phyloP scores from a whole-genome alignment of 2,113 vertebrate genomes.

The Amphiprion percula region DNA sequence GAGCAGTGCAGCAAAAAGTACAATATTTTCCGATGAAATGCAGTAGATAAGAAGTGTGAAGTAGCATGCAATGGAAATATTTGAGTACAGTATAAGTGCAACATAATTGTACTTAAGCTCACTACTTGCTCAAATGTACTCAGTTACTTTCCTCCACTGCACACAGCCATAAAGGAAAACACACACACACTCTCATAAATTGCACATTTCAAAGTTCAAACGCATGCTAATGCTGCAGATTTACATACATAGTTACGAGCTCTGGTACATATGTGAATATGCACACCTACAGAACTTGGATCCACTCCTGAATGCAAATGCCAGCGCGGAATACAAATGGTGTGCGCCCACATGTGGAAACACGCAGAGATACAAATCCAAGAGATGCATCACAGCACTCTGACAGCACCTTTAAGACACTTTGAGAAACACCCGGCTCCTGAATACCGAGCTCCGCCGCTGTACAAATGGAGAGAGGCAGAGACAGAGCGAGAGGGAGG shows the following conservation, averaged over 20 bases:
- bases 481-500: constrained; percentile 72
- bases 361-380: constrained; percentile 64
- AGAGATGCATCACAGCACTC: constrained; percentile 72
- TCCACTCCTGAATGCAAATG: constrained; percentile 55
- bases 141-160: background rate
- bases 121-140: background rate
- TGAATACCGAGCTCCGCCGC: constrained; percentile 49
- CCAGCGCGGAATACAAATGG: constrained; percentile 61
- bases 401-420: constrained; percentile 81
- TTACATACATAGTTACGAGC: constrained; percentile 31
- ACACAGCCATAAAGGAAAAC: constrained; percentile 6
- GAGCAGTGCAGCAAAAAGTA: background rate
- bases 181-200: constrained; percentile 1
- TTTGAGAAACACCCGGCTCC: constrained; percentile 67
- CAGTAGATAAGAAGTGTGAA: background rate
- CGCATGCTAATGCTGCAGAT: constrained; percentile 57
- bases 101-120: background rate
- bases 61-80: background rate
- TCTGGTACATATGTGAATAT: constrained; percentile 22
- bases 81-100: background rate
- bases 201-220: constrained; percentile 25
- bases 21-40: background rate
- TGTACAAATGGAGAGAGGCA: constrained; percentile 74
- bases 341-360: constrained; percentile 67
- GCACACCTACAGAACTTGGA: constrained; percentile 53